Base-by-base conservation (phyloP, 2,113 vertebrate species). In the Noturus placidus region DNA sequence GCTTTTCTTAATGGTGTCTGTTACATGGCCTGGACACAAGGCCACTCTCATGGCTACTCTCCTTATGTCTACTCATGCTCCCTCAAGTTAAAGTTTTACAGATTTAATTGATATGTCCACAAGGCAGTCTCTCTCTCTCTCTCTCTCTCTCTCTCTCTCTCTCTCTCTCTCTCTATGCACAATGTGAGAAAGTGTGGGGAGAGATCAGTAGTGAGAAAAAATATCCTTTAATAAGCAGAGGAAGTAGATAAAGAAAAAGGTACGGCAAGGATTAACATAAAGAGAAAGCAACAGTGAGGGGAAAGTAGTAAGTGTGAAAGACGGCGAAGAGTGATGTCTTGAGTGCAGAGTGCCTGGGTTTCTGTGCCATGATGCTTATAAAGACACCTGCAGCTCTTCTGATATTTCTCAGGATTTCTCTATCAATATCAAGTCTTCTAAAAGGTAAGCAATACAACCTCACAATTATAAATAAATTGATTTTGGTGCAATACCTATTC, bases 1-100 rank as follows among this genome's bases (percentile, higher is more conserved):
- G n/a, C 57, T 69, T 50, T 79, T 86, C 30, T 70, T 85, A 87
- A 83, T 65, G 38, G 50, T 63, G 46, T 57, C 27, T 13, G 83
- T 82, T 86, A 87, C 61, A 89, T 79, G 83, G 61, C 52, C 46
- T 76, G 33, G 84, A 67, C 83, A 63, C 20, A 69, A 70, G 33
- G 67, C 5, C 17, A 19, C 30, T 70, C 67, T 35, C 74, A 50
- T 42, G 50, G 42, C n/a, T 80, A n/a, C 69, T 65, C 84, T 83
- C 78, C 81, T 83, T 85, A 87, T 88, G 88, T 87, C 74, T 63
- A 89, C 87, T 89, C 88, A 89, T 83, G 88, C 56, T 57, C 20
- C 54, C 20, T 3, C 83, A 86, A 87, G 95, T 95, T 95, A 95
- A 95, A 93, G 82, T 89, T 94, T 94, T 84, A 95, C 94, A 61